A percentile compares a stretch with the other conserved stretches of the same genome.
These are phyloP conservation scores for Poecilia wingei DNA, from an alignment of 2,797 vertebrate genomes.

Conservation along the genomic window DNA sequence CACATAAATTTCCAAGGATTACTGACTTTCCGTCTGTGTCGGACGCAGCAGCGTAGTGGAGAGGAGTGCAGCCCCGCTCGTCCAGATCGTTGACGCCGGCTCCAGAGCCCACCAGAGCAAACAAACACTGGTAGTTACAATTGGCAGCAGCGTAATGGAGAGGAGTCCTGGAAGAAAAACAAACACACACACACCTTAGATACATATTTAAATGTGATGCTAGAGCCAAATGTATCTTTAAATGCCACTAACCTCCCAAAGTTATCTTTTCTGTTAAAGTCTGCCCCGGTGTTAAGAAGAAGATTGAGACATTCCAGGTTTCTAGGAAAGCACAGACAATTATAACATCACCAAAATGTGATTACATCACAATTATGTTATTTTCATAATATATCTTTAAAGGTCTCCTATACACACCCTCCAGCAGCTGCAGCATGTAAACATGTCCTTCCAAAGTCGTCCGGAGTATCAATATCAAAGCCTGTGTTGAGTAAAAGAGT, in stretches of 20 bases:
- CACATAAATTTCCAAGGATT: not conserved
- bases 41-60: conserved; percentile 96
- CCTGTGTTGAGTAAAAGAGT: conserved; percentile 74
- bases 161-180: conserved; percentile 84
- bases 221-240: conserved; percentile 10
- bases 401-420: conserved; percentile 83
- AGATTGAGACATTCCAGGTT: conserved; percentile 99
- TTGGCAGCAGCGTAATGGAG: conserved; percentile 98
- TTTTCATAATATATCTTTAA: not conserved
- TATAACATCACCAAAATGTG: conserved; percentile 1
- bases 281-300: conserved; percentile 94
- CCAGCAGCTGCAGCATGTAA: conserved; percentile 98
- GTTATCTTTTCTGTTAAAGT: conserved; percentile 97
- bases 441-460: conserved; percentile 98
- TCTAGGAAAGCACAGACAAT: conserved; percentile 72
- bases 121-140: conserved; percentile 99
- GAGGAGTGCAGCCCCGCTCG: conserved; percentile 93
- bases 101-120: conserved; percentile 98
- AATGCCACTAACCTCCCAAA: conserved; percentile 89
- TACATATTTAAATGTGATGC: conserved; percentile 32
- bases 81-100: conserved; percentile 97
- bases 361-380: not conserved
- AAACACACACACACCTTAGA: conserved; percentile 31
- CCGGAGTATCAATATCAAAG: conserved; percentile 95
- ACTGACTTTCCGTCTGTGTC: conserved; percentile 98